These are phyloP conservation scores for Listronotus bonariensis DNA, from an alignment of 1,140 invertebrate species.

Conservation along the genomic window DNA sequence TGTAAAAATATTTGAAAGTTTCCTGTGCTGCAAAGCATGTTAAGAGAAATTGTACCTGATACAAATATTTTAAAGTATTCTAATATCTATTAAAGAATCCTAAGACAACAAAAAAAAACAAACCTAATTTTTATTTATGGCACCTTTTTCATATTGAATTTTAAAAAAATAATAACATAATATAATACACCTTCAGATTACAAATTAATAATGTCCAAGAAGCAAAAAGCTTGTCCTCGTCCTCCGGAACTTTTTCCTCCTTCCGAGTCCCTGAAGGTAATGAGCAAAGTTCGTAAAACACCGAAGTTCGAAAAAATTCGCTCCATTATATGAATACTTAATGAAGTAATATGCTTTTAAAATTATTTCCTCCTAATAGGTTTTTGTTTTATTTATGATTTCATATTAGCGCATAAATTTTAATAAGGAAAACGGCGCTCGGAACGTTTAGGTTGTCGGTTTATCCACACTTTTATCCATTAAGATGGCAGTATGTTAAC, in stretches of 20 bases:
- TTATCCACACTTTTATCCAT: conserved; percentile 11
- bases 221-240: neutral
- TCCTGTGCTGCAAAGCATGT: too few species aligned
- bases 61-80: too few species aligned
- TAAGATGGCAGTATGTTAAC: conserved; percentile 4
- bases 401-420: conserved; percentile 9
- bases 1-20: too few species aligned
- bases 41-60: too few species aligned
- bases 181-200: neutral
- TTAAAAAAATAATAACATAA: too few species aligned
- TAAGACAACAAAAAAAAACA: too few species aligned
- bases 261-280: neutral
- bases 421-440: neutral
- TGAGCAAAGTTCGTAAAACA: neutral
- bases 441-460: neutral
- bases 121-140: too few species aligned
- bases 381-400: conserved; percentile 12
- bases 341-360: conserved; percentile 6
- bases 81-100: too few species aligned
- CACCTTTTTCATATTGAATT: too few species aligned
- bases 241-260: conserved; percentile 2
- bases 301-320: conserved; percentile 2
- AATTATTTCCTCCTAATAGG: conserved; percentile 14
- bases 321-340: conserved; percentile 10
- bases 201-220: neutral